These are phyloP conservation scores for Drosophila nigromelanica DNA, from an alignment of 1,140 invertebrate genomes.

Conservation along the genomic window DNA sequence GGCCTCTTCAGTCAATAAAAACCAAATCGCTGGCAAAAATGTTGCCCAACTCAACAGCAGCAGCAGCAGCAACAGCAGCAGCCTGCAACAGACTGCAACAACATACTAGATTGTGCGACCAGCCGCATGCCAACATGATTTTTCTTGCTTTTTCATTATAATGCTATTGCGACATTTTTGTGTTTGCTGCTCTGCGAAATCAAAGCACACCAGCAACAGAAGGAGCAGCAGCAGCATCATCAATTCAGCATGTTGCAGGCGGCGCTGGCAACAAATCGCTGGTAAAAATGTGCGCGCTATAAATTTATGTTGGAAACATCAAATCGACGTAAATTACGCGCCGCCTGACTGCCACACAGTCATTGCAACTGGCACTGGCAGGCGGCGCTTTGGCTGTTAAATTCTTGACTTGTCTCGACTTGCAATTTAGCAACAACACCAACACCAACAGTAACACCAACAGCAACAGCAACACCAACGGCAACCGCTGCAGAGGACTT, in stretches of 20 bases:
- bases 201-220: constrained; percentile 67
- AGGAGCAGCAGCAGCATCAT: constrained; percentile 36
- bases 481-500: constrained; percentile 44
- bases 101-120: constrained; percentile 17
- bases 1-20: constrained; percentile 81
- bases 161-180: constrained; percentile 78
- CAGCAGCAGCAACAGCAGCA: constrained; percentile 21
- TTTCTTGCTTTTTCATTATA: constrained; percentile 79
- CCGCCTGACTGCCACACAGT: constrained; percentile 56
- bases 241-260: constrained; percentile 61
- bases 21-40: constrained; percentile 63
- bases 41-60: constrained; percentile 51
- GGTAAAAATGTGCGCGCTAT: constrained; percentile 74
- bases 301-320: constrained; percentile 81
- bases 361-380: constrained; percentile 35
- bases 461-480: constrained; percentile 17
- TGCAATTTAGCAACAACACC: constrained; percentile 41
- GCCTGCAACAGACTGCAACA: constrained; percentile 40
- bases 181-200: constrained; percentile 71
- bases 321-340: constrained; percentile 82
- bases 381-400: constrained; percentile 80
- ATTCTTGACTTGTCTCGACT: constrained; percentile 67
- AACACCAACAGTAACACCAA: neutral
- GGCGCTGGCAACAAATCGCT: constrained; percentile 70
- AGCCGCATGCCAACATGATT: constrained; percentile 76